phyloP scores from a whole-genome alignment of 2,888 invertebrate genomes.

The Iphiclides podalirius region DNA sequence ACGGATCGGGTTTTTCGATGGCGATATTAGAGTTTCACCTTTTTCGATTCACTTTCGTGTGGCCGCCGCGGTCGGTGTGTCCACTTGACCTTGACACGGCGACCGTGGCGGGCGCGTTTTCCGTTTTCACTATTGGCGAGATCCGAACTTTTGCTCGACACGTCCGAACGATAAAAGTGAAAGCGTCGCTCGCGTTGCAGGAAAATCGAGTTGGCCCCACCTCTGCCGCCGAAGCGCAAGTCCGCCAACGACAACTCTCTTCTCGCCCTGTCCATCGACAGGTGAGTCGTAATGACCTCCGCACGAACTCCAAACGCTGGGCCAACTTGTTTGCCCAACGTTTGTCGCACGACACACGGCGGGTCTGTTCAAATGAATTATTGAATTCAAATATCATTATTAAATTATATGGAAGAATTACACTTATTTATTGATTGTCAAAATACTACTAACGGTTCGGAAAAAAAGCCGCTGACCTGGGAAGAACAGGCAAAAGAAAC shows the following conservation, averaged over 20 bases:
- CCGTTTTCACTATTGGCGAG: conserved; percentile 28
- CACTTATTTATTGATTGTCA: too few relatives aligned
- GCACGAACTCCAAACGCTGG: background rate
- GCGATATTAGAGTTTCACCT: conserved; percentile 7
- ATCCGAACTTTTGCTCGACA: conserved; percentile 23
- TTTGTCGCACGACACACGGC: too few relatives aligned
- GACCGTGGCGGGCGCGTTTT: conserved; percentile 1
- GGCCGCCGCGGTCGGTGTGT: conserved; percentile 11
- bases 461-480: too few relatives aligned
- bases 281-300: conserved; percentile 66
- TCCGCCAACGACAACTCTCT: conserved; percentile 73
- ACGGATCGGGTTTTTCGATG: background rate
- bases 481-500: too few relatives aligned
- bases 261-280: conserved; percentile 80
- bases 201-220: conserved; percentile 86
- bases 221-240: conserved; percentile 88
- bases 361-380: too few relatives aligned
- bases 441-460: too few relatives aligned
- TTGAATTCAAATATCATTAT: too few relatives aligned
- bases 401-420: too few relatives aligned
- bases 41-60: conserved; percentile 8
- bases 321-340: background rate
- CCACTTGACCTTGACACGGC: conserved; percentile 20
- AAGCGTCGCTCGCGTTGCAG: conserved; percentile 60
- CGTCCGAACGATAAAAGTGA: conserved; percentile 39